phyloP scores from a whole-genome alignment of 2,797 vertebrate species.

The Gymnodraco acuticeps region DNA sequence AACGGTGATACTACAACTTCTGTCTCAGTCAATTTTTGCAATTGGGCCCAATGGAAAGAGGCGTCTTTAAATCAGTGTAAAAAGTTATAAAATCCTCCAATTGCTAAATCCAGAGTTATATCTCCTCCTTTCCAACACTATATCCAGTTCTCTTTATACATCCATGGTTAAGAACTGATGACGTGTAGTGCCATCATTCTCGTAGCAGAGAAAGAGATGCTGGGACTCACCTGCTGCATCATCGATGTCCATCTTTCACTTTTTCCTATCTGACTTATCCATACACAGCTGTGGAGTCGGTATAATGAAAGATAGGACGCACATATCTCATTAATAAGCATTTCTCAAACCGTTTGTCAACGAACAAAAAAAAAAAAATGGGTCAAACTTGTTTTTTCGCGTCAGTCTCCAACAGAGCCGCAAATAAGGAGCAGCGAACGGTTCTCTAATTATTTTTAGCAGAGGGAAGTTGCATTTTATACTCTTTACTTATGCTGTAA shows the following conservation, averaged over 20 bases:
- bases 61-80: too few species aligned
- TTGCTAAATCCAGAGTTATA: too few species aligned
- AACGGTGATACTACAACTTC: too few species aligned
- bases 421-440: not conserved
- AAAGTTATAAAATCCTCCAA: too few species aligned
- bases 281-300: too few species aligned
- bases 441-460: constrained; percentile 6
- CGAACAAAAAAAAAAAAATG: not conserved
- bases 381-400: not conserved
- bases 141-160: too few species aligned
- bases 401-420: constrained; percentile 9
- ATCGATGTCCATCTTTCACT: not conserved
- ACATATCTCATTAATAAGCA: not conserved
- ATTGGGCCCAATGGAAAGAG: too few species aligned
- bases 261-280: not conserved
- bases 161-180: not conserved
- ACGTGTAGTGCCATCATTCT: not conserved
- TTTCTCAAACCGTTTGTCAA: not conserved
- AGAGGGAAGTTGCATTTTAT: not conserved
- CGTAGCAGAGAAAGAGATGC: not conserved
- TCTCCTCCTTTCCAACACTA: too few species aligned
- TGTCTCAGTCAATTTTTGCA: too few species aligned
- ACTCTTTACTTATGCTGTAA: constrained; percentile 4
- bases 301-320: not conserved
- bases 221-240: constrained; percentile 1